Base-by-base conservation (phyloP, 37 sponge, comb jelly and placozoan genomes). In the Lycopodina hypogea region DNA sequence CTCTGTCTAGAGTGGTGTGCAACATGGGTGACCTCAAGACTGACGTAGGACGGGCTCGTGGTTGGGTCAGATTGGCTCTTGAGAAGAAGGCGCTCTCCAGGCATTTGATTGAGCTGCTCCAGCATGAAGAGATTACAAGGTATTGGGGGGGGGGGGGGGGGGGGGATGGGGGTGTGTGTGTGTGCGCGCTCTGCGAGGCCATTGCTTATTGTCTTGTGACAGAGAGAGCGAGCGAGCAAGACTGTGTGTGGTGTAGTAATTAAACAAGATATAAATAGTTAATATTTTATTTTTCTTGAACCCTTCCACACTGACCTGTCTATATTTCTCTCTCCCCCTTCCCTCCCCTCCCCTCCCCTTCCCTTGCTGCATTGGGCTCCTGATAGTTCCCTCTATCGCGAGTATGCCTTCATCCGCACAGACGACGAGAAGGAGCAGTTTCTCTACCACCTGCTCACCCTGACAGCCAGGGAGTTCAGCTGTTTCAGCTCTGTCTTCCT, bases 391-490 rank as follows among this genome's bases (percentile, higher is more conserved):
- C n/a, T n/a, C 17, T 98, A 96, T 75, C 82, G 84, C 22, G 87
- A 85, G 57, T 94, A 96, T 69, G 96, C 99, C 19, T 98, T 98
- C 88, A 64, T 98, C 26, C 42, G 89, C 33, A 90, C 92, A 18
- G 94, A 96, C 24, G 96, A 93, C 48, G 90, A 98, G 64, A 78
- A 79, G 35, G 92, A 93, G 67, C 99, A 96, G 78, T 91, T 96
- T 77, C 76, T 98, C 71, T 81, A 84, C 75, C 93, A 92, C 72
- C 81, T 94, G 37, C 83, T 93, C 41, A 85, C 95, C 26, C 90
- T 97, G 32, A 89, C 85, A 35, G 94, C 94, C 69, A 86, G 89
- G 39, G 90, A 89, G 59, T 96, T 96, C 66, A 79, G 75, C 72
- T 98, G 99, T 71, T 98, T 98, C 86, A 95, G 96, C 0, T 72